Evolutionary conservation across 2,888 invertebrate species (phyloP).

Genomic region (Congeria kusceri): DNA sequence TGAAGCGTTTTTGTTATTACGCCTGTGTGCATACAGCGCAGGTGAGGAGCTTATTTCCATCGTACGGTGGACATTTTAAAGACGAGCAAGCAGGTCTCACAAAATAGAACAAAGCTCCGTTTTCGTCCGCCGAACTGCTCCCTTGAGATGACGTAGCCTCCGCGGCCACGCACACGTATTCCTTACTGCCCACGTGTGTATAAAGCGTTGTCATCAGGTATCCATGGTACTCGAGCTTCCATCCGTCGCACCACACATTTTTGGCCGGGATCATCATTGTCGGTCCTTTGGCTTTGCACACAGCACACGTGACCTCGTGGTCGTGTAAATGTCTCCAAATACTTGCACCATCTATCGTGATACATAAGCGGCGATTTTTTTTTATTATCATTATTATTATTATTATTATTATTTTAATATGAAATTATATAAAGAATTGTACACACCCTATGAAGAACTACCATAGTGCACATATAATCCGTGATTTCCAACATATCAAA

Average conservation of each 20-base stretch:
- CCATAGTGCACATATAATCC: too few relatives aligned
- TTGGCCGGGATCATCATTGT: neutral
- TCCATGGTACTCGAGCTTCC: neutral
- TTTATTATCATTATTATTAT: too few relatives aligned
- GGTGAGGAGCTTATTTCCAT: constrained; percentile 1
- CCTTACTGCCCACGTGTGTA: neutral
- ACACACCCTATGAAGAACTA: too few relatives aligned
- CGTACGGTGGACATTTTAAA: neutral
- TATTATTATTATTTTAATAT: too few relatives aligned
- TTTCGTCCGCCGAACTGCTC: neutral
- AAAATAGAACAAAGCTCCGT: constrained; percentile 3
- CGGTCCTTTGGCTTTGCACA: neutral
- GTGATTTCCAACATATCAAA: too few relatives aligned
- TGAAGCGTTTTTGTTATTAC: neutral
- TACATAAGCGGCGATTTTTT: too few relatives aligned
- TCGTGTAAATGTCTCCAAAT: neutral
- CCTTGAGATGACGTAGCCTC: neutral
- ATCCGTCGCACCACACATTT: neutral
- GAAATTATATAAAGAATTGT: too few relatives aligned
- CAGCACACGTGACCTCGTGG: neutral
- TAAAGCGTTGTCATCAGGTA: neutral
- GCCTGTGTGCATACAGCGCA: neutral
- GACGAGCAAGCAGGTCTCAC: neutral
- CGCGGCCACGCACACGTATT: neutral
- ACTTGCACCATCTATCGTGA: neutral